These are phyloP conservation scores for Sphaeridia pumilis DNA, from an alignment of 2,888 invertebrate species.

Conservation along the genomic window DNA sequence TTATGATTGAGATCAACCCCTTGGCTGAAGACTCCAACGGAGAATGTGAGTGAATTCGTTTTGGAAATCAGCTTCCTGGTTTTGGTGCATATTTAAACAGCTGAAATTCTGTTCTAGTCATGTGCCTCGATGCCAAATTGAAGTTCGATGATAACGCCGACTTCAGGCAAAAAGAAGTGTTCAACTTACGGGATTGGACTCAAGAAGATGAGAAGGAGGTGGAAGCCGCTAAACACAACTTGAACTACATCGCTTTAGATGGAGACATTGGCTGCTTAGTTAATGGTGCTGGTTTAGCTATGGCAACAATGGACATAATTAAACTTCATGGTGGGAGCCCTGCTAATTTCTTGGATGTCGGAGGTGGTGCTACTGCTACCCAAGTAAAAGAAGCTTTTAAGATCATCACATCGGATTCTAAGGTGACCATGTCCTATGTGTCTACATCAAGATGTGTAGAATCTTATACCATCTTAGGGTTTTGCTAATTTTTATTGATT, in stretches of 20 bases:
- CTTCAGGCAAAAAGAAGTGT: slow-evolving; percentile 80
- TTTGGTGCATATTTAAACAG: neutral
- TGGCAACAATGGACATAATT: slow-evolving; percentile 98
- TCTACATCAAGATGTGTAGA: too few species aligned
- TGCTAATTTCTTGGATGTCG: slow-evolving; percentile 94
- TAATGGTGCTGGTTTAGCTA: slow-evolving; percentile 89
- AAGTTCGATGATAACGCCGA: slow-evolving; percentile 81
- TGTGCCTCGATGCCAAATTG: slow-evolving; percentile 88
- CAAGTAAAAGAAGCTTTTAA: slow-evolving; percentile 90
- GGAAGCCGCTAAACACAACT: slow-evolving; percentile 71
- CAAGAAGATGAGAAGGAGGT: slow-evolving; percentile 91
- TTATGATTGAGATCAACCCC: slow-evolving; percentile 86
- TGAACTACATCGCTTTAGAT: slow-evolving; percentile 91
- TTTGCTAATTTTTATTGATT: neutral
- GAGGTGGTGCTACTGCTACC: slow-evolving; percentile 83
- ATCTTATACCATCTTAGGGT: too few species aligned
- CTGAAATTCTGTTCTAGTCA: slow-evolving; percentile 48
- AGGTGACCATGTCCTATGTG: too few species aligned
- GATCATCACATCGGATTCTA: slow-evolving; percentile 85
- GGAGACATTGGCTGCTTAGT: slow-evolving; percentile 44
- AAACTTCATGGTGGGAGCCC: slow-evolving; percentile 89
- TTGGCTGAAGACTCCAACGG: slow-evolving; percentile 81
- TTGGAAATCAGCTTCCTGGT: neutral
- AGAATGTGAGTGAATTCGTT: slow-evolving; percentile 49
- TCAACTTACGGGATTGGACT: slow-evolving; percentile 67